A percentile compares a stretch with the other conserved stretches of the same genome.
These are phyloP conservation scores for Calliopum simillimum DNA, from an alignment of 2,888 invertebrate genomes.

Conservation along the genomic window DNA sequence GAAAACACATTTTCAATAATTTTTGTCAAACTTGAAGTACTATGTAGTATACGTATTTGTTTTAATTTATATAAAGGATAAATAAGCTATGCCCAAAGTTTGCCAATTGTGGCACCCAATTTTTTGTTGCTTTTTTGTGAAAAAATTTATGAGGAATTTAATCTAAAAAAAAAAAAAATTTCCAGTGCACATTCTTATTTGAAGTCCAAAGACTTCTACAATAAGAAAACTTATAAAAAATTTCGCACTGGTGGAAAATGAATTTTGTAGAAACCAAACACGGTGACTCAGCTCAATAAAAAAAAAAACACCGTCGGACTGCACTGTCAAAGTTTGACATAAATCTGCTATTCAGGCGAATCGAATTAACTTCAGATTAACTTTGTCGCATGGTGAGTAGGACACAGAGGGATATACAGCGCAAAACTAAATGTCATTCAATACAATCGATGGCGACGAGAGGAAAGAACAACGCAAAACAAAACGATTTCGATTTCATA, in stretches of 20 bases:
- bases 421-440: conserved; percentile 11
- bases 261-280: conserved; percentile 5
- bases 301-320: background rate
- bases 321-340: conserved; percentile 21
- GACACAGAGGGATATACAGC: background rate
- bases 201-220: background rate
- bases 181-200: background rate
- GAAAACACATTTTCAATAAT: no score
- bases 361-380: conserved; percentile 53
- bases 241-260: background rate
- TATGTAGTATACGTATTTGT: no score
- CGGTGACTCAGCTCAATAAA: conserved; percentile 33
- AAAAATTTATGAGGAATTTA: no score
- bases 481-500: conserved; percentile 30
- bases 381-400: conserved; percentile 37
- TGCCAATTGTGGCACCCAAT: no score
- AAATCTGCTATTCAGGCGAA: conserved; percentile 45
- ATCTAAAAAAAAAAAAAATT: no score
- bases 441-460: no score
- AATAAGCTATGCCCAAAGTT: no score
- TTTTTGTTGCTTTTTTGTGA: no score
- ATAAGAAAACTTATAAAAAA: conserved; percentile 15
- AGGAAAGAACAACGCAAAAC: background rate
- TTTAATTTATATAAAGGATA: no score
- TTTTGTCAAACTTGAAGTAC: no score